These are phyloP conservation scores for Echiichthys vipera DNA, from an alignment of 2,797 vertebrate species.

Conservation along the genomic window DNA sequence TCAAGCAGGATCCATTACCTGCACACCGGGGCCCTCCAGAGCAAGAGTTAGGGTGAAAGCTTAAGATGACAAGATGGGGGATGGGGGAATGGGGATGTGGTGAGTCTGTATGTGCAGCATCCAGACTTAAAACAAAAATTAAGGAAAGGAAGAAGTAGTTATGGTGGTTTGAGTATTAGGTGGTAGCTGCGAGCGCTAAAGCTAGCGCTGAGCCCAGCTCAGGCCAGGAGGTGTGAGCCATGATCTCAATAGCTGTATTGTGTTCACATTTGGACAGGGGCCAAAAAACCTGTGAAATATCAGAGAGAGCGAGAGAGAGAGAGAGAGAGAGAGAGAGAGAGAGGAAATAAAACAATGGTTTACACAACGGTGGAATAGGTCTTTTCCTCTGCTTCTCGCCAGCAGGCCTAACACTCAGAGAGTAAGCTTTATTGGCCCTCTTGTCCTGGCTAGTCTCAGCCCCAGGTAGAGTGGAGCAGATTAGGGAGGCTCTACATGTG, in stretches of 20 bases:
- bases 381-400: conserved; percentile 78
- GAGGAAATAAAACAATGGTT: conserved; percentile 86
- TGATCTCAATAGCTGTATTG: conserved; percentile 85
- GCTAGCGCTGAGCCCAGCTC: conserved; percentile 38
- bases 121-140: conserved; percentile 37
- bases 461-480: conserved; percentile 33
- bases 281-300: conserved; percentile 83
- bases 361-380: conserved; percentile 82
- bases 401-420: conserved; percentile 61
- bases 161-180: conserved; percentile 40
- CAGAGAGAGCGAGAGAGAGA: conserved; percentile 68
- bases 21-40: conserved; percentile 53
- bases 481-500: conserved; percentile 29
- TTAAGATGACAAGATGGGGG: conserved; percentile 53
- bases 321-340: conserved; percentile 69
- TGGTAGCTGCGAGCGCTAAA: conserved; percentile 67
- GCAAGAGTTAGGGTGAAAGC: conserved; percentile 56
- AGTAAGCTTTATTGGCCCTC: conserved; percentile 67
- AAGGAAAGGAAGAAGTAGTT: conserved; percentile 43
- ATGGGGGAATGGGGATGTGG: not conserved
- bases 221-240: conserved; percentile 71
- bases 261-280: conserved; percentile 80
- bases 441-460: conserved; percentile 74
- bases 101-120: conserved; percentile 19
- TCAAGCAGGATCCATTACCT: conserved; percentile 75